Evolutionary conservation across 2,113 vertebrate species (phyloP).

Genomic region (Apteryx owenii): DNA sequence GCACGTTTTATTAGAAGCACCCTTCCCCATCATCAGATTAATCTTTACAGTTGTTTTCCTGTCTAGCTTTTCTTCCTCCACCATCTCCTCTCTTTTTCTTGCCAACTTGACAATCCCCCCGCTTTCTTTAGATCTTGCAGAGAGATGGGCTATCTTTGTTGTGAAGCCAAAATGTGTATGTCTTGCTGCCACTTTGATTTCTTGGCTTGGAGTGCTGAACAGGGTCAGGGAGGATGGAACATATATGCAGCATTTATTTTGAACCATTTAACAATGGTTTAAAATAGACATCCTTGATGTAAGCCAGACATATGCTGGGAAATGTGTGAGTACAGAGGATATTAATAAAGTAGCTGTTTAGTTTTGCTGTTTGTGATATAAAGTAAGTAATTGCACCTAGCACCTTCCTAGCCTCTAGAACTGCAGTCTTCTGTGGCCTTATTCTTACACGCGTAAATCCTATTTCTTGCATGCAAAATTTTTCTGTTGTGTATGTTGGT

Average conservation of each 20-base stretch:
- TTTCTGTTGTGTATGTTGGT: neutral
- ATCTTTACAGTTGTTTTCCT: neutral
- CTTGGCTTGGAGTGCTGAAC: neutral
- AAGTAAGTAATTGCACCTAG: neutral
- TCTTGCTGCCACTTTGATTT: neutral
- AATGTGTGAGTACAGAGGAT: neutral
- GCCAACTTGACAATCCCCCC: rapidly evolving
- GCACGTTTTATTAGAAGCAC: neutral
- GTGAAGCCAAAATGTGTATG: neutral
- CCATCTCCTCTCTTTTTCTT: neutral
- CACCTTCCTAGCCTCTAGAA: neutral
- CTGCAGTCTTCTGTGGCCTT: neutral
- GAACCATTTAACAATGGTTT: neutral
- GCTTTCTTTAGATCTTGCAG: neutral
- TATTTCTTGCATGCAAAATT: neutral
- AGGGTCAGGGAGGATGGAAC: neutral
- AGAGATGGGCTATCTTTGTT: neutral
- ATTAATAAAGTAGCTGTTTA: neutral
- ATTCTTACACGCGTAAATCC: neutral
- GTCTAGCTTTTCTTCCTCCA: neutral
- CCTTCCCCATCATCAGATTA: neutral
- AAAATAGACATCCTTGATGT: neutral
- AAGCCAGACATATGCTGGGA: neutral
- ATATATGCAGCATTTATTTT: neutral
- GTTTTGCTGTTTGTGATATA: neutral